Conservation (phyloP, 2,888 invertebrate species). For the Boloria selene region DNA sequence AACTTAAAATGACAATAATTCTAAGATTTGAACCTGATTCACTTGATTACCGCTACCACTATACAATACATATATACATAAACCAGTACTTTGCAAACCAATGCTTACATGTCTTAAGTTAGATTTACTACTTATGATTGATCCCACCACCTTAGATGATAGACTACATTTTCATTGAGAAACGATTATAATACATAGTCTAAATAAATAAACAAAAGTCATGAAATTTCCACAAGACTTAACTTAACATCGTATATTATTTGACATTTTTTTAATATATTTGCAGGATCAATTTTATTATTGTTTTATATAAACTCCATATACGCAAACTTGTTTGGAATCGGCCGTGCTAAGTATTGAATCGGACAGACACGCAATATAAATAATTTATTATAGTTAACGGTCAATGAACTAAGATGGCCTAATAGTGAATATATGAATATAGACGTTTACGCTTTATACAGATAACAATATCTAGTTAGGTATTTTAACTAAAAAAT, state of each 20-base stretch:
- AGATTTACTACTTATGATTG: too few species aligned
- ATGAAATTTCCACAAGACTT: conserved; percentile 11
- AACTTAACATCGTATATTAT: conserved; percentile 5
- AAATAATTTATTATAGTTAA: conserved; percentile 22
- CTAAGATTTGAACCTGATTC: too few species aligned
- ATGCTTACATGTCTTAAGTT: too few species aligned
- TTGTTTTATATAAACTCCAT: conserved; percentile 17
- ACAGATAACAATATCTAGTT: not conserved
- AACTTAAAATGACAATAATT: too few species aligned
- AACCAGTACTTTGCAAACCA: too few species aligned
- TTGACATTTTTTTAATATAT: conserved; percentile 16
- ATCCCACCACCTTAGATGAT: too few species aligned
- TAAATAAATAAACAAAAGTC: conserved; percentile 14
- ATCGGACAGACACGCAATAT: conserved; percentile 22
- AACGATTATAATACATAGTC: conserved; percentile 6
- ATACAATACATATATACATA: too few species aligned
- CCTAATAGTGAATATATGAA: conserved; percentile 13
- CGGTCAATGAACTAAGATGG: conserved; percentile 22
- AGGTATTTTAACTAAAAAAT: not conserved
- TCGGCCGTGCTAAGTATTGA: conserved; percentile 17
- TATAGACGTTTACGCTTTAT: not conserved
- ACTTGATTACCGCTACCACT: too few species aligned
- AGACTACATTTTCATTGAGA: too few species aligned
- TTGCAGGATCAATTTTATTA: conserved; percentile 17
- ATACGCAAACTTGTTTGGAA: conserved; percentile 16